Conservation (phyloP, 2,888 invertebrate species). For the Mesorhabditis sp. region DNA sequence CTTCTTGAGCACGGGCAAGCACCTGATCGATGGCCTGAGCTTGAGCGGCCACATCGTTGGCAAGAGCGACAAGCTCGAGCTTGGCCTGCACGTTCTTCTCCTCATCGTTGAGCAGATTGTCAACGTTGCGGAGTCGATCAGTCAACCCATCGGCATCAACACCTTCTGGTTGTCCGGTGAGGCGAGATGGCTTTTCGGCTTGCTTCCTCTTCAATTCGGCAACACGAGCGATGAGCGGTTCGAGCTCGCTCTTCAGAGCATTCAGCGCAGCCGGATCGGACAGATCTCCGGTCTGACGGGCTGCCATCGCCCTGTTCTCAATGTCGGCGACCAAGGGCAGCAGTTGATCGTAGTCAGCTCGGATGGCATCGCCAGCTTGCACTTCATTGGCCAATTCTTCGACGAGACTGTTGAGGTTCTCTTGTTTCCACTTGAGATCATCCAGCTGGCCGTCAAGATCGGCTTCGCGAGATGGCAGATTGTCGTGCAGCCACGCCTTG, state of each 20-base stretch:
- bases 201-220: slow-evolving; percentile 11
- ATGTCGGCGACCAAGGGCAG: neutral
- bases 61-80: slow-evolving; percentile 13
- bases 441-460: neutral
- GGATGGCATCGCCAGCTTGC: neutral
- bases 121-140: slow-evolving; percentile 16
- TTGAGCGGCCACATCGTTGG: slow-evolving; percentile 19
- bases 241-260: slow-evolving; percentile 19
- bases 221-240: slow-evolving; percentile 18
- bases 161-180: slow-evolving; percentile 15
- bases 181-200: neutral
- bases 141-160: slow-evolving; percentile 19
- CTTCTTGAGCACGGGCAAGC: slow-evolving; percentile 21
- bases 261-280: slow-evolving; percentile 15
- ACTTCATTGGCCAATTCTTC: neutral
- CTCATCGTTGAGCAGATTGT: slow-evolving; percentile 17
- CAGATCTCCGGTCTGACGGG: neutral
- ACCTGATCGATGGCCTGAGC: slow-evolving; percentile 18
- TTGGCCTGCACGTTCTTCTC: slow-evolving; percentile 16
- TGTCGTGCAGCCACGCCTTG: slow-evolving; percentile 7
- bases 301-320: neutral
- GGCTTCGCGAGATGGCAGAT: slow-evolving; percentile 5
- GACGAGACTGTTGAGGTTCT: neutral
- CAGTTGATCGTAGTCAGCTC: neutral
- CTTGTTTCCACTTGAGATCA: neutral